Conservation (phyloP, 2,113 vertebrate genomes). For the Oophaga pumilio region DNA sequence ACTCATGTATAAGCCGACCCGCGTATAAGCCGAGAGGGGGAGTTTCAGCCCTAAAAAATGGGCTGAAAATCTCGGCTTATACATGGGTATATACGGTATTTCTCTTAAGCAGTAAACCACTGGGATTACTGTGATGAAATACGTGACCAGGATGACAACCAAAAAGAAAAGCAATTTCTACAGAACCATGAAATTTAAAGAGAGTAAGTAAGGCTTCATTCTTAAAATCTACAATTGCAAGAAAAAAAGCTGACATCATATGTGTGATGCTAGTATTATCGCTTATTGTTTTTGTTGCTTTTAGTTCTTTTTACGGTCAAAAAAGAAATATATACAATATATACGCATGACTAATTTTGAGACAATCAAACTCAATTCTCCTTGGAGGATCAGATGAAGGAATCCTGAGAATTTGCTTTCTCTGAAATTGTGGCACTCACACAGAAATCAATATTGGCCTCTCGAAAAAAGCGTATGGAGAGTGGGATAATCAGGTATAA, state of each 20-base stretch:
- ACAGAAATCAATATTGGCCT: slow-evolving; percentile 46
- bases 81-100: too few relatives aligned
- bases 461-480: slow-evolving; percentile 27
- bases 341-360: slow-evolving; percentile 48
- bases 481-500: slow-evolving; percentile 23
- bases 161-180: slow-evolving; percentile 55
- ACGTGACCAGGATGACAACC: slow-evolving; percentile 47
- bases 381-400: slow-evolving; percentile 34
- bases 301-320: background rate
- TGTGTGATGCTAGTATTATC: background rate
- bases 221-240: slow-evolving; percentile 50
- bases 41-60: too few relatives aligned
- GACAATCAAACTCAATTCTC: slow-evolving; percentile 56
- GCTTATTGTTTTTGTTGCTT: background rate
- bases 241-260: slow-evolving; percentile 29
- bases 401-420: slow-evolving; percentile 29
- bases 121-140: slow-evolving; percentile 52
- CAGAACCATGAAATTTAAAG: slow-evolving; percentile 49
- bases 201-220: slow-evolving; percentile 13
- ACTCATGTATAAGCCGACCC: too few relatives aligned
- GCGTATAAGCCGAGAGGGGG: too few relatives aligned
- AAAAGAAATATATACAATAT: slow-evolving; percentile 6
- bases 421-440: slow-evolving; percentile 45
- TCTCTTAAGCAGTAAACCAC: slow-evolving; percentile 36
- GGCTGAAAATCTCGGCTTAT: too few relatives aligned